Base-by-base conservation (phyloP, 1,140 invertebrate genomes). In the Atopsyche davidsoni region DNA sequence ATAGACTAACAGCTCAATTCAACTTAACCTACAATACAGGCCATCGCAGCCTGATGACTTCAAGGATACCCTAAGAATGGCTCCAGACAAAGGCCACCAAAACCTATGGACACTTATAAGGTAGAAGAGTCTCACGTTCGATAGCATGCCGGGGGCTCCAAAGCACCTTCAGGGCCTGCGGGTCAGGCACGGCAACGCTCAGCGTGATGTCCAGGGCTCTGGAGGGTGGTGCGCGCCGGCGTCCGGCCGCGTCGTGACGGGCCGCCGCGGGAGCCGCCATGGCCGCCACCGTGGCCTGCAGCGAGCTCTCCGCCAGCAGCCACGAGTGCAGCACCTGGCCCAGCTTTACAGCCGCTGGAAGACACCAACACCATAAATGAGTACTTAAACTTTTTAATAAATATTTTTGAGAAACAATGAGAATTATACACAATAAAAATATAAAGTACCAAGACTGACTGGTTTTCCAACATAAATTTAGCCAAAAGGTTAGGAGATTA, bases 161-260 rank as follows among this genome's bases (percentile, higher is more conserved):
- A 1, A 65, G 58, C 16, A 73, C 62, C 11, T 57, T 57, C 46
- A 70, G 32, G 4, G 51, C 19, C 3, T 68, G 64, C 2, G 69
- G 69, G 6, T 52, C 57, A 0, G 69, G 69, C n/a, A 67, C 64
- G 13, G 68, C 68, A 14, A 73, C 66, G 0, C 67, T 69, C 38
- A 73, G 55, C 6, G 67, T 63, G n/a, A 71, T 55, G 57, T 72
- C 66, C 59, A 67, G 69, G 0, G 56, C 63, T 0, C 34, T 46
- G 0, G 60, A 62, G 2, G 68, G 64, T 1, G 69, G 69, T 46
- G 68, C 66, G 4, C 69, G 56, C 0, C 62, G 55, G 21, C 65
- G 62, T 0, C 67, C 60, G 0, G 65, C 64, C 1, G 53, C 43
- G 44, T 73, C 69, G 63, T 63, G 0, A 38, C 39, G 34, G 3